Conservation (phyloP, 2,797 vertebrate genomes). For the Sebastes diaconus region DNA sequence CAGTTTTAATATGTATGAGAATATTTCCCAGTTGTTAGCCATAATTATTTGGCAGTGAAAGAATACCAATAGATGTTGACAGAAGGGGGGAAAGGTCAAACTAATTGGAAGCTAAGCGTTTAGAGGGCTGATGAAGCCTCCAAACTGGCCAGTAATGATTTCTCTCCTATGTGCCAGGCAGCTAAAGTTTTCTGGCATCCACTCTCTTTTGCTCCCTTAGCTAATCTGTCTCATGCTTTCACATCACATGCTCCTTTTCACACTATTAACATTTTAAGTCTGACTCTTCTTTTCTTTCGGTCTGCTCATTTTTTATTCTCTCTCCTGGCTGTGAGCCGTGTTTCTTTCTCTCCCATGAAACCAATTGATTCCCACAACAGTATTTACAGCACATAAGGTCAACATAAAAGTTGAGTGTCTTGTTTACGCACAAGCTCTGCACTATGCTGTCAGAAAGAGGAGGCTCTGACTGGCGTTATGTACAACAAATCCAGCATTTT, state of each 20-base stretch:
- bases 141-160: conserved; percentile 18
- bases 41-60: conserved; percentile 2
- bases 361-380: conserved; percentile 4
- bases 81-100: conserved; percentile 29
- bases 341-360: not conserved
- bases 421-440: not conserved
- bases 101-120: conserved; percentile 11
- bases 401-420: conserved; percentile 13
- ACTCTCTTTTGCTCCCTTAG: not conserved
- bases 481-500: conserved; percentile 12
- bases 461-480: not conserved
- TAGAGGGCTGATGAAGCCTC: conserved; percentile 13
- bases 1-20: not conserved
- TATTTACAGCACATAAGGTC: conserved; percentile 1
- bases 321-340: not conserved
- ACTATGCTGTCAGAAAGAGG: not conserved
- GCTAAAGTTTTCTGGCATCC: conserved; percentile 5
- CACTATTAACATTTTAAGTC: conserved; percentile 5
- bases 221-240: conserved; percentile 13
- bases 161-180: conserved; percentile 1
- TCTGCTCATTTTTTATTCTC: not conserved
- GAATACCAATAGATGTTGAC: not conserved
- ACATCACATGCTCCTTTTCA: not conserved
- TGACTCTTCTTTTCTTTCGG: not conserved
- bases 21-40: conserved; percentile 6